Evolutionary conservation across 2,113 vertebrate species (phyloP).

Genomic region (Siniperca chuatsi): DNA sequence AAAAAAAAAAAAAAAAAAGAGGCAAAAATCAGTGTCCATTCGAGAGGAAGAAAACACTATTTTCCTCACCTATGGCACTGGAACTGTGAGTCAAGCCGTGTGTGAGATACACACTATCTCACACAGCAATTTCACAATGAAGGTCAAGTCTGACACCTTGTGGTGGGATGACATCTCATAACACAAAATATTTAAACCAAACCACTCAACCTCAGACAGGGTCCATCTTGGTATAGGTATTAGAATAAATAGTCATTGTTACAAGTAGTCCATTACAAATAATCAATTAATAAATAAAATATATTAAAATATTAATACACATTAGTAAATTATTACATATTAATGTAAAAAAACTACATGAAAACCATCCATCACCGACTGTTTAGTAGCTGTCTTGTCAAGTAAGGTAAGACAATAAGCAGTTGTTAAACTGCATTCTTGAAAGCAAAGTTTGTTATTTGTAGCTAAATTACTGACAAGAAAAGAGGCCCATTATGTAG

Average conservation of each 20-base stretch:
- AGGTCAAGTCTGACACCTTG: conserved; percentile 79
- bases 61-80: background rate
- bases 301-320: background rate
- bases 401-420: background rate
- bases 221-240: background rate
- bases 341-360: background rate
- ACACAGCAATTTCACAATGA: background rate
- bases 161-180: conserved; percentile 57
- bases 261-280: background rate
- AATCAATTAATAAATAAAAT: background rate
- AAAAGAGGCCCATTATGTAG: background rate
- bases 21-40: conserved; percentile 1
- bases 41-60: background rate
- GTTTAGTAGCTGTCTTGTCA: background rate
- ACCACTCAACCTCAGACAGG: background rate
- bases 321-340: background rate
- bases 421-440: background rate
- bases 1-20: background rate
- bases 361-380: background rate
- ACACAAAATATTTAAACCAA: background rate
- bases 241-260: no score
- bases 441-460: background rate
- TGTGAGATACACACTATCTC: conserved; percentile 3
- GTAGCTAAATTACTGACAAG: background rate
- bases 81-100: conserved; percentile 10